A percentile compares a stretch with the other conserved stretches of the same genome.
phyloP scores from a whole-genome alignment of 2,888 invertebrate genomes.

The Nephrotoma guestfalica region DNA sequence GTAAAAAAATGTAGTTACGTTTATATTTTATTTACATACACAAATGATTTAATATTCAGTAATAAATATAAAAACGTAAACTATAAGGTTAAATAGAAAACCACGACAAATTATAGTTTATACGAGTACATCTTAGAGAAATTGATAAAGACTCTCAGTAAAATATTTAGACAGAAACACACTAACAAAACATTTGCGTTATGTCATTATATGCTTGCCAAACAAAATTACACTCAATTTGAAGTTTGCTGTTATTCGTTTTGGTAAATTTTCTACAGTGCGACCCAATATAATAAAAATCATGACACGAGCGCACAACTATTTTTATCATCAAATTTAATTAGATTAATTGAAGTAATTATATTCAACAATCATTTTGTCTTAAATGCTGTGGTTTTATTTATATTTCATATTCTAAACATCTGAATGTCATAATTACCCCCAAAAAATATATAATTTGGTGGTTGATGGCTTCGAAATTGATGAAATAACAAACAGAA shows the following conservation, averaged over 20 bases:
- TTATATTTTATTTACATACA: background rate
- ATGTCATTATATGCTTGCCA: background rate
- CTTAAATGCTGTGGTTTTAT: background rate
- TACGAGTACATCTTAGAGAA: background rate
- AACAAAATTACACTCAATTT: background rate
- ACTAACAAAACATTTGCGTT: background rate
- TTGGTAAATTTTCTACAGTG: background rate
- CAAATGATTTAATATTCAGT: background rate
- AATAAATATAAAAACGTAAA: background rate
- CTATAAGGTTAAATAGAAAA: background rate
- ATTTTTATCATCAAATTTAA: background rate
- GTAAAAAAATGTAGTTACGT: background rate
- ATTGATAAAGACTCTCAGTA: background rate
- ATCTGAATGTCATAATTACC: background rate
- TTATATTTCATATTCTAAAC: background rate
- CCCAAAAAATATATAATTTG: background rate
- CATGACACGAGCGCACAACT: background rate
- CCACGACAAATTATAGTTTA: background rate
- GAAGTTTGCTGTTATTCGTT: background rate
- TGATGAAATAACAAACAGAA: background rate
- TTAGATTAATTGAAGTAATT: background rate
- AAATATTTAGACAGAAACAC: background rate
- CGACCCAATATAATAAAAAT: background rate
- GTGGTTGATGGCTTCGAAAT: background rate
- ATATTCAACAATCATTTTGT: background rate